A percentile compares a stretch with the other conserved stretches of the same genome.
phyloP scores from a whole-genome alignment of 2,113 vertebrate species.

The Axis porcinus region DNA sequence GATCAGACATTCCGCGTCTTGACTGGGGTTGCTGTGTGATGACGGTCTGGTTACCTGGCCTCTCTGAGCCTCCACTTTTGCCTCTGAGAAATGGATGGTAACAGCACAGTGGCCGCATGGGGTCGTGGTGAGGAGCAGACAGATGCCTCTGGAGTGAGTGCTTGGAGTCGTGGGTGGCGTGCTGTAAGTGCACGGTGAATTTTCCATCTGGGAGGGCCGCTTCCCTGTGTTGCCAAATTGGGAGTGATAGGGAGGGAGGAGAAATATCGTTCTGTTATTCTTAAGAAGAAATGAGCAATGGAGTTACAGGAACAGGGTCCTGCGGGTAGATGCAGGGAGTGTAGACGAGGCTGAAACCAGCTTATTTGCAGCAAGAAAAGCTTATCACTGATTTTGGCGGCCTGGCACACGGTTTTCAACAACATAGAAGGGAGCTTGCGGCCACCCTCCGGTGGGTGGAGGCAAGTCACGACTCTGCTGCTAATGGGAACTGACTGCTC shows the following conservation, averaged over 20 bases:
- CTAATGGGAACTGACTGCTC: background rate
- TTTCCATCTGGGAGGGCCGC: background rate
- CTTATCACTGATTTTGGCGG: background rate
- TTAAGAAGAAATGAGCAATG: rapidly evolving
- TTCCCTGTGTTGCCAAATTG: background rate
- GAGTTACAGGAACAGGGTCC: background rate
- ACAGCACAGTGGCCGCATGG: rapidly evolving
- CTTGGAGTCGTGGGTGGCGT: background rate
- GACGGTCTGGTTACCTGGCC: background rate
- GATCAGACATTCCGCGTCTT: background rate
- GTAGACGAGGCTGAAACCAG: background rate
- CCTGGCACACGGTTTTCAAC: background rate
- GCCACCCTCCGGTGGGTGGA: background rate
- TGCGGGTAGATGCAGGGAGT: background rate
- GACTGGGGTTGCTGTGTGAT: background rate
- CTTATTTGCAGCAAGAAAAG: background rate
- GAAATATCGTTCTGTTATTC: background rate
- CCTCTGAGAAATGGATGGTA: background rate
- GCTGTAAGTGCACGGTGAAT: background rate
- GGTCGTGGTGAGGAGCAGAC: background rate
- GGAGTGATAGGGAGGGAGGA: background rate
- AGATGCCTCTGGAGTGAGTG: background rate
- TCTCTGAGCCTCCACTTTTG: background rate
- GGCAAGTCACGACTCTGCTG: background rate
- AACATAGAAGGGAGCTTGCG: background rate